phyloP scores from a whole-genome alignment of 2,797 vertebrate genomes.

The Amphiprion clarkii region DNA sequence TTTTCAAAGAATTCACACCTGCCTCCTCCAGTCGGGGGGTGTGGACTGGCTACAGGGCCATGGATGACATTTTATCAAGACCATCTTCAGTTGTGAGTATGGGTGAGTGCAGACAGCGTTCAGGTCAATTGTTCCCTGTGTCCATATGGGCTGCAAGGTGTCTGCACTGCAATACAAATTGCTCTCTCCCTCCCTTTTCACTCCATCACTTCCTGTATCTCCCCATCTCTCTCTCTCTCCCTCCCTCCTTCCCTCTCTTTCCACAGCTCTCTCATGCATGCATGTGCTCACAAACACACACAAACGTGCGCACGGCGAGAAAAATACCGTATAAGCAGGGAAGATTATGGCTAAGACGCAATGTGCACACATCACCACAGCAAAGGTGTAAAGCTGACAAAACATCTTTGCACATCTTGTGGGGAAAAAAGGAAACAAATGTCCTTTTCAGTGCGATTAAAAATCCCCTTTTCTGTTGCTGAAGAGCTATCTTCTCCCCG shows the following conservation, averaged over 20 bases:
- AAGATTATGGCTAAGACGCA: slow-evolving; percentile 6
- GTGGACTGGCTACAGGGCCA: slow-evolving; percentile 48
- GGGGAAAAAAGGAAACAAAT: slow-evolving; percentile 2
- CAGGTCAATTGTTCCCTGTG: slow-evolving; percentile 76
- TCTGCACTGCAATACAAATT: slow-evolving; percentile 65
- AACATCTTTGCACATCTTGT: slow-evolving; percentile 12
- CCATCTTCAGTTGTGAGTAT: slow-evolving; percentile 78
- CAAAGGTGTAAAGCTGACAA: slow-evolving; percentile 19
- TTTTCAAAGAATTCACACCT: slow-evolving; percentile 81
- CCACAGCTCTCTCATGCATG: slow-evolving; percentile 9
- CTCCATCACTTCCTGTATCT: slow-evolving; percentile 21
- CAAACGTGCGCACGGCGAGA: not conserved
- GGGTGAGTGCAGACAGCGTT: slow-evolving; percentile 74
- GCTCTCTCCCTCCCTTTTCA: slow-evolving; percentile 37
- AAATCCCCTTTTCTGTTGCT: slow-evolving; percentile 15
- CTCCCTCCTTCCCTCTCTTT: not conserved
- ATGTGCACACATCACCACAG: not conserved
- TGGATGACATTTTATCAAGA: slow-evolving; percentile 85
- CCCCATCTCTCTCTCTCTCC: slow-evolving; percentile 10
- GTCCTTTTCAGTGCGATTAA: not conserved
- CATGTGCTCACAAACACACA: slow-evolving; percentile 20
- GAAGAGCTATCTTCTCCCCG: slow-evolving; percentile 1
- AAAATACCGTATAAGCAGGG: slow-evolving; percentile 11
- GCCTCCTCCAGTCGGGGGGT: slow-evolving; percentile 55
- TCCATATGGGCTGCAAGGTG: slow-evolving; percentile 66